Evolutionary conservation across 2,888 invertebrate species (phyloP), one percentile per base, ranked within the genome.

Genomic region (Polydrusus tereticollis): DNA sequence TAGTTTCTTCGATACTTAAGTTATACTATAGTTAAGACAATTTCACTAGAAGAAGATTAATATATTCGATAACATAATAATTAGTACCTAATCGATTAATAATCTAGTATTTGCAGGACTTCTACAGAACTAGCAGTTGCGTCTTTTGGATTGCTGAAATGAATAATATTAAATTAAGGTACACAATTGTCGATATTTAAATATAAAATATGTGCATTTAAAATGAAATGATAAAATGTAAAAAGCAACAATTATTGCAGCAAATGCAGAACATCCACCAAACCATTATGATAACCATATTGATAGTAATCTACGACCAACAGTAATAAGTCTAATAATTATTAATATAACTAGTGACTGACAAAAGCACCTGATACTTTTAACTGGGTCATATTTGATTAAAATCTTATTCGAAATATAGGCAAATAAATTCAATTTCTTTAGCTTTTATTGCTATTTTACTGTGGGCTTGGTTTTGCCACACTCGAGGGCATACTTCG

Each of bases 351-450:
- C 50, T 47, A 14, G 26, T 59, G 21, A 38, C 38, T 8, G 33
- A 16, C 21, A n/a, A 38, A 43, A 21, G 16, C 18, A 12, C 55
- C 55, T 36, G 50, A 50, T 50, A 20, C 23, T 50, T 50, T 26
- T 21, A 55, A 26, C 12, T 36, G 55, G 55, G 55, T 55, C 55
- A 55, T 10, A 29, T 18, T 55, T 55, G 23, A 23, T 55, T 23
- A 55, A 55, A 29, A 26, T 29, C 29, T 55, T 26, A 18, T 3
- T 14, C 43, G 43, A 43, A 43, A 8, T 38, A 38, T n/a, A n/a
- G n/a, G n/a, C n/a, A n/a, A n/a, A n/a, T n/a, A n/a, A n/a, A n/a
- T n/a, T 29, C 7, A 5, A 29, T 29, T 29, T 29, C 7, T 29
- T 29, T 29, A 5, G 29, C 4, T 29, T 29, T 29, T 29, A 29